phyloP scores from a whole-genome alignment of 2,888 invertebrate genomes.

The Dolichopus griseipennis region DNA sequence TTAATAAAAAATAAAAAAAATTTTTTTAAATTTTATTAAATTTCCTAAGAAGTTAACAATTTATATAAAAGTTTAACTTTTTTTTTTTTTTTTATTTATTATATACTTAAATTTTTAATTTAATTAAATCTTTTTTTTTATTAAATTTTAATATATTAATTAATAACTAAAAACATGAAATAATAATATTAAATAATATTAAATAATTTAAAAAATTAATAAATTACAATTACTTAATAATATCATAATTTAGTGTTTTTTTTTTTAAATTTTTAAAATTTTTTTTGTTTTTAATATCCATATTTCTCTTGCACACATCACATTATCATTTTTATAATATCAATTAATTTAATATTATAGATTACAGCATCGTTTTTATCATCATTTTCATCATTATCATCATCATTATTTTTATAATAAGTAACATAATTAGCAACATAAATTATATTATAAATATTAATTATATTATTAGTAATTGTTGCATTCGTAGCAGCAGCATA shows the following conservation, averaged over 20 bases:
- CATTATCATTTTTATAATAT: background rate
- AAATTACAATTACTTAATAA: too few relatives aligned
- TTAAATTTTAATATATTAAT: background rate
- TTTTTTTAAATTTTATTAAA: conserved; percentile 8
- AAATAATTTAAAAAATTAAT: too few relatives aligned
- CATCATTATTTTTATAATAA: background rate
- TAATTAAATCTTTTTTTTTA: conserved; percentile 14
- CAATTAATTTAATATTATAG: background rate
- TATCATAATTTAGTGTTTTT: too few relatives aligned
- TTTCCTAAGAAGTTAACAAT: conserved; percentile 11
- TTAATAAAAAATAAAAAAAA: too few relatives aligned
- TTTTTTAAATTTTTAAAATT: background rate
- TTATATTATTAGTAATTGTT: background rate
- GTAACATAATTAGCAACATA: background rate
- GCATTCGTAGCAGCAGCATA: conserved; percentile 34
- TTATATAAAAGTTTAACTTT: background rate
- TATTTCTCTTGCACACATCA: background rate
- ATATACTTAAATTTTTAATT: conserved; percentile 13
- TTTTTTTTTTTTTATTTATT: conserved; percentile 13
- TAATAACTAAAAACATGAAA: too few relatives aligned
- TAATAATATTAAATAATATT: too few relatives aligned
- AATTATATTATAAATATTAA: background rate
- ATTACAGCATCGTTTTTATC: background rate
- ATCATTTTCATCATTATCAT: background rate
- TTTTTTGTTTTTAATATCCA: background rate